phyloP scores from a whole-genome alignment of 2,888 invertebrate genomes.

The Alviniconcha strummeri region DNA sequence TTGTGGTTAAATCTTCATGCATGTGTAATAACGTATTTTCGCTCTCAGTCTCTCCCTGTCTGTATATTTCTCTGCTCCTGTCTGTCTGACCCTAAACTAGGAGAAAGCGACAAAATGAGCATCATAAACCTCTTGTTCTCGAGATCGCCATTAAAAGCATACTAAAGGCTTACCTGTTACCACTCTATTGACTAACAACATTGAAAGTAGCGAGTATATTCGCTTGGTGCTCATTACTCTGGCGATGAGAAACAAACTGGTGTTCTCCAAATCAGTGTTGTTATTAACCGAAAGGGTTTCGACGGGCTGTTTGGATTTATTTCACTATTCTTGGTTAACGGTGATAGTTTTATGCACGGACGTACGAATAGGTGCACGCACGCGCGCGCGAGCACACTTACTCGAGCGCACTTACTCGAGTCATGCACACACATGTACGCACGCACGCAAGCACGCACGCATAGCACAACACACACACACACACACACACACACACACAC shows the following conservation, averaged over 20 bases:
- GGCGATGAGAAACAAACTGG: no score
- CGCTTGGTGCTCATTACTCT: no score
- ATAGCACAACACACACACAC: background rate
- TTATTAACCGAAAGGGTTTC: background rate
- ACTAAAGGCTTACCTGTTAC: background rate
- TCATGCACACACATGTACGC: conserved; percentile 4
- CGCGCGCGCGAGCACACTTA: background rate
- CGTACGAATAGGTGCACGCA: background rate
- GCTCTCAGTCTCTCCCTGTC: background rate
- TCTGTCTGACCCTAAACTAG: background rate
- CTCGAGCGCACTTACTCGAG: background rate
- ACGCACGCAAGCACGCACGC: conserved; percentile 8
- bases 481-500: conserved; percentile 11
- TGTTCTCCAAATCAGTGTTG: background rate
- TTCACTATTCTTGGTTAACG: background rate
- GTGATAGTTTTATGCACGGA: background rate
- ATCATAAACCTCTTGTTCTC: background rate
- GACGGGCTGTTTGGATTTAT: background rate
- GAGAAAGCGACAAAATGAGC: no score
- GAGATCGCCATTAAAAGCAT: background rate
- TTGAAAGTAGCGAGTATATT: no score
- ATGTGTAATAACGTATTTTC: background rate
- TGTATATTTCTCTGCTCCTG: background rate
- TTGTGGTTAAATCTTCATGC: no score
- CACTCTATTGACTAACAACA: background rate